Evolutionary conservation across 2,113 vertebrate genomes (phyloP), one percentile per base, ranked within the genome.

Genomic region (Sterna hirundo): DNA sequence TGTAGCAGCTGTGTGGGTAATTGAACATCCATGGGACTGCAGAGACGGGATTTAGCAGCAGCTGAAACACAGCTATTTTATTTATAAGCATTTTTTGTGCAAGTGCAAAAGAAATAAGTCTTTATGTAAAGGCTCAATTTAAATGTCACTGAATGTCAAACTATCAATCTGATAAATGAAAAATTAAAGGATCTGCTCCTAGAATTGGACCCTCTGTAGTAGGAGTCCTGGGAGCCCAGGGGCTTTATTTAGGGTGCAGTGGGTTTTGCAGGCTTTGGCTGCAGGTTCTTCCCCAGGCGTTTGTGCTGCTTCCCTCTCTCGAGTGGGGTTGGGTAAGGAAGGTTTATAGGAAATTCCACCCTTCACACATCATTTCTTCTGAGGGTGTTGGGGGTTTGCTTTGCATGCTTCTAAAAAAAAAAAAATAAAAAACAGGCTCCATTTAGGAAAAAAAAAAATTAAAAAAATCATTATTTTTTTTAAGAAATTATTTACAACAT

Each of bases 1-100:
- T 15, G 20, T 12, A n/a, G 47, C 60, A 83, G 34, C 52, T 21
- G 36, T 71, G 94, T 55, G 58, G 52, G 13, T 22, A 54, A 20
- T 10, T 36, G 38, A 75, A 27, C 38, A 51, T 22, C 17, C 2
- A 0, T 38, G 4, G 15, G 36, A 5, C 6, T 32, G 29, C 0
- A 0, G 66, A 46, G 27, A 0, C 2, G 3, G 65, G 64, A 54
- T 85, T 71, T 65, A 49, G 57, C 34, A 65, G 57, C 70, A 20
- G 65, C 36, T 57, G 32, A 90, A 93, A 58, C 69, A 72, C 44
- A 62, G 55, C 4, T 19, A 74, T n/a, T 25, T 86, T 58, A 58
- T 62, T 27, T 38, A 38, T 62, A 78, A 13, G 69, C n/a, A 2
- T 13, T 44, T 80, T 82, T 83, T 71, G 44, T 65, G 70, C 20